Conservation (phyloP, 2,888 invertebrate genomes). For the Epistrophella euchroma region DNA sequence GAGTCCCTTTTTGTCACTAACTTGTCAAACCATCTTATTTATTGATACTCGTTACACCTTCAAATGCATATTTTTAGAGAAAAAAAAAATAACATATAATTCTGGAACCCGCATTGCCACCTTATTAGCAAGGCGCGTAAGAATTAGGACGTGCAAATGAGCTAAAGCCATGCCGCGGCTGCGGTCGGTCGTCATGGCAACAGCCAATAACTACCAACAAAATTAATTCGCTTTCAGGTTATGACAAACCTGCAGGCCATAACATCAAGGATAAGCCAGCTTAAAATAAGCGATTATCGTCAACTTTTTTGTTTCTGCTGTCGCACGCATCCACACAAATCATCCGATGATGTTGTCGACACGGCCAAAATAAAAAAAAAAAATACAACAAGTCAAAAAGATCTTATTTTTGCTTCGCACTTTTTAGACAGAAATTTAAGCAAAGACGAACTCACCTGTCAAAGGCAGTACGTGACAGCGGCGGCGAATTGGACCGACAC, state of each 20-base stretch:
- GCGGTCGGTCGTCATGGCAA: not conserved
- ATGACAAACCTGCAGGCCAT: constrained; percentile 56
- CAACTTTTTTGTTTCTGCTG: constrained; percentile 50
- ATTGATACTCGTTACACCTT: constrained; percentile 4
- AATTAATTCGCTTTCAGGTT: constrained; percentile 25
- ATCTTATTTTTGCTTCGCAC: constrained; percentile 22
- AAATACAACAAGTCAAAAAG: constrained; percentile 20
- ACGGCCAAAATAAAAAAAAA: constrained; percentile 12
- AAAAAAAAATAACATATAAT: constrained; percentile 11
- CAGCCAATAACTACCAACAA: not conserved
- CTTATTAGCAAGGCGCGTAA: constrained; percentile 32
- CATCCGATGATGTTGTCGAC: constrained; percentile 38
- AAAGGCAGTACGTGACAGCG: constrained; percentile 48
- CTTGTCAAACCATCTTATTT: constrained; percentile 17
- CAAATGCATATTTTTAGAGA: not conserved
- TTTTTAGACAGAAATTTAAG: constrained; percentile 20
- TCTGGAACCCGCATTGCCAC: constrained; percentile 40
- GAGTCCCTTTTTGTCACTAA: not conserved
- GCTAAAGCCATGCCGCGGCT: constrained; percentile 3
- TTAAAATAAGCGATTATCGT: constrained; percentile 58
- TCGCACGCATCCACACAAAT: constrained; percentile 65
- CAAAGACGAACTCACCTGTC: constrained; percentile 61
- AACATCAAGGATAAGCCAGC: constrained; percentile 40
- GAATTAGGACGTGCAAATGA: constrained; percentile 47
- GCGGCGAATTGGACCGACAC: constrained; percentile 45